A percentile compares a stretch with the other conserved stretches of the same genome.
These are phyloP conservation scores for rat (Rattus norvegicus) DNA, from an alignment of 2,113 vertebrate species.

Conservation along the genomic window GRCr8 NC_086026.1:77289501-77290000, in stretches of 20 bases:
- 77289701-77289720: background rate
- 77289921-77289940: background rate
- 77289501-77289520: background rate
- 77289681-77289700: background rate
- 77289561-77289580: background rate
- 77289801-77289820: background rate
- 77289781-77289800: background rate
- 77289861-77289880: background rate
- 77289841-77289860: background rate
- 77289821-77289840: background rate
- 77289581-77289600: background rate
- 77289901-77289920: background rate
- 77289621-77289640: background rate
- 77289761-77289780: background rate
- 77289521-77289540: background rate
- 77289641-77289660: background rate
- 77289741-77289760: background rate
- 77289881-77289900: background rate
- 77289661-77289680: background rate
- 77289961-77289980: background rate
- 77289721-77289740: background rate
- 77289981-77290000: background rate
- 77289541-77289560: background rate
- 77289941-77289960: background rate
- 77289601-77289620: background rate